Evolutionary conservation across 1,140 invertebrate species (phyloP).

Genomic region (Lamellibrachia luymesi): DNA sequence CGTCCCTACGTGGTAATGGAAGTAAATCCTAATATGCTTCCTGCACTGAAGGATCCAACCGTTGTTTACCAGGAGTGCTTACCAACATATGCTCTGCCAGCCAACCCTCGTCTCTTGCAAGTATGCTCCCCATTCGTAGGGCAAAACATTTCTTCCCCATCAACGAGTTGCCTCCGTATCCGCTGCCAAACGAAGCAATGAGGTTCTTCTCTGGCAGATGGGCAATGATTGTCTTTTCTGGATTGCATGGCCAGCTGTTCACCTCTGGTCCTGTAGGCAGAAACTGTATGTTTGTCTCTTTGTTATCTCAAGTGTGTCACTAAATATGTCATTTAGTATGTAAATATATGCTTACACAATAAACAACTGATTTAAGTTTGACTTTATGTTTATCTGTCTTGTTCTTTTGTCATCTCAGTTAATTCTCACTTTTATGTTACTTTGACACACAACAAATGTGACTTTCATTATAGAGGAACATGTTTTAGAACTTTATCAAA

Average conservation of each 20-base stretch:
- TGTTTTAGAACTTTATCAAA: too few relatives aligned
- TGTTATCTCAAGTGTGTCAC: not conserved
- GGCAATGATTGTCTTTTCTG: conserved; percentile 66
- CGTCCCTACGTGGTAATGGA: not conserved
- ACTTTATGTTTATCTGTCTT: too few relatives aligned
- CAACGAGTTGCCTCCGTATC: conserved; percentile 96
- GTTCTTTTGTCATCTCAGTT: too few relatives aligned
- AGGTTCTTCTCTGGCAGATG: conserved; percentile 72
- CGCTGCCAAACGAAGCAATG: conserved; percentile 91
- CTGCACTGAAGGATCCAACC: not conserved
- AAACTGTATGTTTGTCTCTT: not conserved
- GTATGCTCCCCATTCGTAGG: conserved; percentile 90
- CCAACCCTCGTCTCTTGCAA: conserved; percentile 94
- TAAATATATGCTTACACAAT: too few relatives aligned
- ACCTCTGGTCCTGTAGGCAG: conserved; percentile 16
- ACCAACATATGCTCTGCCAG: conserved; percentile 98
- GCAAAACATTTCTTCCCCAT: conserved; percentile 99
- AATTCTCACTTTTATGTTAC: too few relatives aligned
- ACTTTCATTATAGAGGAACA: too few relatives aligned
- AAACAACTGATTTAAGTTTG: too few relatives aligned
- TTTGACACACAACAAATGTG: too few relatives aligned
- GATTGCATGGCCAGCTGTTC: conserved; percentile 92
- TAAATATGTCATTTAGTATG: too few relatives aligned
- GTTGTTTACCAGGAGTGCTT: not conserved
- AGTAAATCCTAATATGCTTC: not conserved